Percentiles rank a stretch among this genome's conserved stretches.
phyloP scores from a whole-genome alignment of 2,888 invertebrate species.

The Embidobia sp. region DNA sequence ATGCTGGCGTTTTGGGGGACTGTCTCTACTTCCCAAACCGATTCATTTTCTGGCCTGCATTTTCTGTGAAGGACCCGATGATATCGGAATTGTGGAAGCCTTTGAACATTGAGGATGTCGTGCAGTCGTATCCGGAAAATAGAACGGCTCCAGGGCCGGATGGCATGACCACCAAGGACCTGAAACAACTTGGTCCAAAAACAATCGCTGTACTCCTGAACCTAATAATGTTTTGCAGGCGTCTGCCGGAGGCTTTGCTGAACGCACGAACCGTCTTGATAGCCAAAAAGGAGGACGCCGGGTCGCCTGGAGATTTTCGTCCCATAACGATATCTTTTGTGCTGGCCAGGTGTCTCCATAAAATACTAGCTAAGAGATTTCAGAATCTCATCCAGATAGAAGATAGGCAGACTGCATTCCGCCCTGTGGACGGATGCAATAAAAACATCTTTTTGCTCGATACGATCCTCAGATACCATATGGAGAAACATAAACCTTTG shows the following conservation, averaged over 20 bases:
- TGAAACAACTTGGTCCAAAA: slow-evolving; percentile 22
- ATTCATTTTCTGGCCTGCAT: no score
- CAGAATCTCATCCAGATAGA: slow-evolving; percentile 32
- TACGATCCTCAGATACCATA: not conserved
- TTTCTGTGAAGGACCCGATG: no score
- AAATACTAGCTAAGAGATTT: not conserved
- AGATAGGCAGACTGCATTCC: slow-evolving; percentile 59
- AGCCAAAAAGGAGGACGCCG: not conserved
- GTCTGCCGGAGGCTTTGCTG: not conserved
- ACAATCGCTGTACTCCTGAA: slow-evolving; percentile 54
- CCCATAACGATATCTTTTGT: slow-evolving; percentile 24
- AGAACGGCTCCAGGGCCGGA: slow-evolving; percentile 61
- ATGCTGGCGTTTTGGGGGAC: no score
- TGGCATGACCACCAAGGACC: slow-evolving; percentile 35
- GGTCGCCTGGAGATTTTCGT: slow-evolving; percentile 3
- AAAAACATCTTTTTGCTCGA: slow-evolving; percentile 26
- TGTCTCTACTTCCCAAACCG: no score
- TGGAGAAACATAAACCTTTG: not conserved
- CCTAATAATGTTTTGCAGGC: slow-evolving; percentile 7
- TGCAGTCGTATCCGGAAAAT: no score
- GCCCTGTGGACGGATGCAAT: slow-evolving; percentile 16
- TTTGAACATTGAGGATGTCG: no score
- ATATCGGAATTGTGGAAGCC: no score
- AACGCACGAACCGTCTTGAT: slow-evolving; percentile 6
- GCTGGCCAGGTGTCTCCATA: slow-evolving; percentile 9